Conservation (phyloP, 2,113 vertebrate species). For the Mungos mungo region DNA sequence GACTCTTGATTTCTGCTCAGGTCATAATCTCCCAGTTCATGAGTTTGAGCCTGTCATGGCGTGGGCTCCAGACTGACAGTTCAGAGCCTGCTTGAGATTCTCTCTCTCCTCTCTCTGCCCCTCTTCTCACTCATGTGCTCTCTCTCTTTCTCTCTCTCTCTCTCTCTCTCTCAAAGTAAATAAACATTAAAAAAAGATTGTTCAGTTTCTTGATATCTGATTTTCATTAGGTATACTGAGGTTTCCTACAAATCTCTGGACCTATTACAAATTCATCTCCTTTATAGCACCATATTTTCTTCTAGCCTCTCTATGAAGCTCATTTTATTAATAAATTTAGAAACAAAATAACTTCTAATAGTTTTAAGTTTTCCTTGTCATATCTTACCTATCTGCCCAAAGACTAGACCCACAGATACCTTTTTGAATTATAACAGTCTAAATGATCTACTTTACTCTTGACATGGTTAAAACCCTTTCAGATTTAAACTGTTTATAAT, state of each 20-base stretch:
- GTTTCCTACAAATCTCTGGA: background rate
- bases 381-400: background rate
- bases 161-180: no score
- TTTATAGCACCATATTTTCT: background rate
- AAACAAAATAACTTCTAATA: background rate
- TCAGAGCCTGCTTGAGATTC: no score
- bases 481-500: background rate
- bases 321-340: background rate
- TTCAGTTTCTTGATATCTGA: background rate
- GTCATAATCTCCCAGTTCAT: no score
- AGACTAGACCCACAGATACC: background rate
- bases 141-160: no score
- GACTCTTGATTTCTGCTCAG: no score
- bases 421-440: background rate
- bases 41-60: no score
- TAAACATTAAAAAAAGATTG: background rate
- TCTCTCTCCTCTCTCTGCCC: no score
- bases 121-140: no score
- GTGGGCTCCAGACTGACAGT: no score
- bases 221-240: background rate
- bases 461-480: background rate
- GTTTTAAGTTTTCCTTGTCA: background rate
- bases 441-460: background rate
- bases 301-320: background rate
- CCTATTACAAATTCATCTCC: background rate